Evolutionary conservation across 2,797 vertebrate genomes (phyloP).

Genomic region (Triplophysa yarkandensis): DNA sequence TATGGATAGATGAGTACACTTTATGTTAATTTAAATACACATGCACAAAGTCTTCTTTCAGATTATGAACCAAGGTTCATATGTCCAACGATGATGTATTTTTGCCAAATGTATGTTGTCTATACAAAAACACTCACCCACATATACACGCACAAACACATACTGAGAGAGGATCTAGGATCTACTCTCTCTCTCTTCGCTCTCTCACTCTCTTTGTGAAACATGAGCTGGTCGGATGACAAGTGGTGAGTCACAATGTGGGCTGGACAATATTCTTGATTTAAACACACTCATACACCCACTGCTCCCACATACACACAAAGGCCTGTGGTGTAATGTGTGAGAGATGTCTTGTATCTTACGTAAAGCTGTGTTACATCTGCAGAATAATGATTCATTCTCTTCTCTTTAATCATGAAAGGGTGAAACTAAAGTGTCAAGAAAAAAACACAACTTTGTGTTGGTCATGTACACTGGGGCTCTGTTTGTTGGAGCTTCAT

Average conservation of each 20-base stretch:
- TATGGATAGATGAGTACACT: background rate
- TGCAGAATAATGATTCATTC: conserved; percentile 64
- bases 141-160: background rate
- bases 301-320: conserved; percentile 46
- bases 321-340: conserved; percentile 49
- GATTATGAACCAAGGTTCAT: background rate
- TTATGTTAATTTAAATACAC: background rate
- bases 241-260: conserved; percentile 69
- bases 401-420: conserved; percentile 31
- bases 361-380: conserved; percentile 52
- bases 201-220: conserved; percentile 58
- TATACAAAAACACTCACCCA: no score
- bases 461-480: background rate
- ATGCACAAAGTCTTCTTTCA: background rate
- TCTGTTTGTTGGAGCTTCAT: background rate
- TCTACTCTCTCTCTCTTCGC: conserved; percentile 47
- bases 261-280: conserved; percentile 53
- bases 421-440: background rate
- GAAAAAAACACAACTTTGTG: background rate
- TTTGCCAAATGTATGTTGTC: background rate
- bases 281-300: conserved; percentile 40
- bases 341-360: conserved; percentile 49
- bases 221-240: conserved; percentile 67
- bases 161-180: background rate
- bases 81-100: background rate